Percentiles rank a stretch among this genome's conserved stretches.
These are phyloP conservation scores for Clarias batrachus DNA, from an alignment of 2,113 vertebrate species.

Conservation along the genomic window DNA sequence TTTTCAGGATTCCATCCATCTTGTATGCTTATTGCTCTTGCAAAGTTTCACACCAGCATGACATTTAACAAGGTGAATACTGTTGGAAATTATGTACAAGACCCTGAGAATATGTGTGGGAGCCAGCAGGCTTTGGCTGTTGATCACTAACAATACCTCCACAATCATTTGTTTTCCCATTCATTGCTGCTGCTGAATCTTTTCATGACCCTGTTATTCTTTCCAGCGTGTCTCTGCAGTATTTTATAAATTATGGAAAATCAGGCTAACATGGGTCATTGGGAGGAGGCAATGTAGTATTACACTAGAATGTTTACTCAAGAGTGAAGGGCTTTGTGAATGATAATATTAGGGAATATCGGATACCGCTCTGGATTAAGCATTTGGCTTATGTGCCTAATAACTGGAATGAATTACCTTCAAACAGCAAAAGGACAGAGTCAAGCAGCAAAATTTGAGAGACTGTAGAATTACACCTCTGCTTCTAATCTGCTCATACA, in stretches of 20 bases:
- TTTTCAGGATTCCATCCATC: constrained; percentile 34
- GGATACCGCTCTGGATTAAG: constrained; percentile 34
- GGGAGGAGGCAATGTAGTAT: constrained; percentile 55
- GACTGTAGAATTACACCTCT: constrained; percentile 13
- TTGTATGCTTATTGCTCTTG: not conserved
- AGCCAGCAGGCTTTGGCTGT: constrained; percentile 56
- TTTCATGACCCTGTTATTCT: constrained; percentile 57
- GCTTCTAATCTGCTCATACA: constrained; percentile 36
- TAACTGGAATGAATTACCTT: constrained; percentile 33
- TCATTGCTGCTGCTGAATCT: constrained; percentile 51
- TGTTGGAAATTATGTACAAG: constrained; percentile 58
- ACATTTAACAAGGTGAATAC: constrained; percentile 54
- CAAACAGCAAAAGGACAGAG: constrained; percentile 19
- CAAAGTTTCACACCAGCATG: constrained; percentile 48
- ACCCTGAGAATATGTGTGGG: constrained; percentile 50
- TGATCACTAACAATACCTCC: constrained; percentile 62
- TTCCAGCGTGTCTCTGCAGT: constrained; percentile 53
- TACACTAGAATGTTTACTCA: constrained; percentile 57
- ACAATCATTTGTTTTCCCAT: constrained; percentile 61
- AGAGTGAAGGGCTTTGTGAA: constrained; percentile 56
- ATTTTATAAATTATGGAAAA: constrained; percentile 57
- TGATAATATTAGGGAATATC: constrained; percentile 45
- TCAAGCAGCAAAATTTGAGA: constrained; percentile 21
- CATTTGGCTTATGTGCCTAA: constrained; percentile 37
- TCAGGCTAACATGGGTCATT: constrained; percentile 58